Percentiles rank a stretch among this genome's conserved stretches.
Conservation (phyloP, 2,797 vertebrate genomes). For the Danio kyathit region DNA sequence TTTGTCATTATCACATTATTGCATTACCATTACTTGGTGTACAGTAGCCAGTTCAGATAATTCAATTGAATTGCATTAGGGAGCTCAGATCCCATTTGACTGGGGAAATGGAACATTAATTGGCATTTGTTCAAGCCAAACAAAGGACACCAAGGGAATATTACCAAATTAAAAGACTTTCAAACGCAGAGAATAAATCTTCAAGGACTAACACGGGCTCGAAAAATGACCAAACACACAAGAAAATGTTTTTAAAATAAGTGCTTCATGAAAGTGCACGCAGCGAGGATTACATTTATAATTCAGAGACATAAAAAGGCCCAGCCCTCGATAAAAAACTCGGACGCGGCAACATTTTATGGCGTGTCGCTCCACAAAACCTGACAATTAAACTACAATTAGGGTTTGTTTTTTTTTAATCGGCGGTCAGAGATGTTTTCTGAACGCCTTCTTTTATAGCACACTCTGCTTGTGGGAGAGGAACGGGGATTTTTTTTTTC, state of each 20-base stretch:
- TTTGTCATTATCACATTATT: slow-evolving; percentile 73
- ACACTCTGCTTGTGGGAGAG: slow-evolving; percentile 63
- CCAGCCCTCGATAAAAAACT: slow-evolving; percentile 43
- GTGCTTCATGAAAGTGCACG: slow-evolving; percentile 68
- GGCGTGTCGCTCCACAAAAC: background rate
- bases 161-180: slow-evolving; percentile 74
- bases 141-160: slow-evolving; percentile 76
- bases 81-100: slow-evolving; percentile 75
- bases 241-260: slow-evolving; percentile 64
- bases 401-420: slow-evolving; percentile 7
- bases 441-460: slow-evolving; percentile 77
- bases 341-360: background rate
- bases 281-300: slow-evolving; percentile 66
- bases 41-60: slow-evolving; percentile 72
- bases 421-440: slow-evolving; percentile 81
- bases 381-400: slow-evolving; percentile 27
- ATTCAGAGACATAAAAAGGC: slow-evolving; percentile 60
- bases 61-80: slow-evolving; percentile 79
- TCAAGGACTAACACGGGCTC: slow-evolving; percentile 38
- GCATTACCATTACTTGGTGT: slow-evolving; percentile 70
- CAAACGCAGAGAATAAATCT: slow-evolving; percentile 72
- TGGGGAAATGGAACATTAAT: slow-evolving; percentile 77
- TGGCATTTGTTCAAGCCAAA: slow-evolving; percentile 81
- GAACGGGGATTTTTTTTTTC: slow-evolving; percentile 52
- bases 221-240: slow-evolving; percentile 47